Conservation (phyloP, 2,113 vertebrate genomes). For the Orientallactaga bullata region DNA sequence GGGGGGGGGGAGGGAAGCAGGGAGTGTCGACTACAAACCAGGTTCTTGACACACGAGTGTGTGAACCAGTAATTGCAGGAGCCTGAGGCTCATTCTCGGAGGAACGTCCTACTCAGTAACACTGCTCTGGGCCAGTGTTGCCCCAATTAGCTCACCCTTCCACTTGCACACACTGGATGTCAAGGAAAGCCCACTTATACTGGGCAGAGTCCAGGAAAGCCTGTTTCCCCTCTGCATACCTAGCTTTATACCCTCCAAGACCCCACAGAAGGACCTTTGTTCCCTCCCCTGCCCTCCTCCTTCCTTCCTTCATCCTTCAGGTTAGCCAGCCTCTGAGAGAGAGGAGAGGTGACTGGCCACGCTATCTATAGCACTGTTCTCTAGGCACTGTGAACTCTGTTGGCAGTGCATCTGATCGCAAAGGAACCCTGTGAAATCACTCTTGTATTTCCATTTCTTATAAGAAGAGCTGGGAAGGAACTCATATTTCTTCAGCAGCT, state of each 20-base stretch:
- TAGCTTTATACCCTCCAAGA: background rate
- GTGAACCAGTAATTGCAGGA: too few relatives aligned
- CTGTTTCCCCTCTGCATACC: rapidly evolving
- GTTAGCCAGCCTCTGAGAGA: too few relatives aligned
- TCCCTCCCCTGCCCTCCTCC: background rate
- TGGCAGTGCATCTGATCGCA: background rate
- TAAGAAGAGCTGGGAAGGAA: background rate
- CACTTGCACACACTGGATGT: rapidly evolving
- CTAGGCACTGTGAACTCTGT: background rate
- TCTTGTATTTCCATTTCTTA: too few relatives aligned
- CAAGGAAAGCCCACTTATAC: background rate
- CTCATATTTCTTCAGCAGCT: background rate
- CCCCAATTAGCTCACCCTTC: background rate
- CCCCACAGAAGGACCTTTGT: background rate
- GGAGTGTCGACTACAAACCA: background rate
- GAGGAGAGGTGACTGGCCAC: background rate
- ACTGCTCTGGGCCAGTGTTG: rapidly evolving
- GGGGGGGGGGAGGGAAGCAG: background rate
- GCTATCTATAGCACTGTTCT: background rate
- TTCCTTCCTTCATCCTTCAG: background rate
- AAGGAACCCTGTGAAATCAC: background rate
- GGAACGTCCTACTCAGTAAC: background rate
- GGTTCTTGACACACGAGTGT: background rate
- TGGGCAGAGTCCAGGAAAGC: background rate
- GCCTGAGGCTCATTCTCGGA: background rate